A percentile compares a stretch with the other conserved stretches of the same genome.
Evolutionary conservation across 2,113 vertebrate genomes (phyloP).

Genomic region (Brachypteracias leptosomus): DNA sequence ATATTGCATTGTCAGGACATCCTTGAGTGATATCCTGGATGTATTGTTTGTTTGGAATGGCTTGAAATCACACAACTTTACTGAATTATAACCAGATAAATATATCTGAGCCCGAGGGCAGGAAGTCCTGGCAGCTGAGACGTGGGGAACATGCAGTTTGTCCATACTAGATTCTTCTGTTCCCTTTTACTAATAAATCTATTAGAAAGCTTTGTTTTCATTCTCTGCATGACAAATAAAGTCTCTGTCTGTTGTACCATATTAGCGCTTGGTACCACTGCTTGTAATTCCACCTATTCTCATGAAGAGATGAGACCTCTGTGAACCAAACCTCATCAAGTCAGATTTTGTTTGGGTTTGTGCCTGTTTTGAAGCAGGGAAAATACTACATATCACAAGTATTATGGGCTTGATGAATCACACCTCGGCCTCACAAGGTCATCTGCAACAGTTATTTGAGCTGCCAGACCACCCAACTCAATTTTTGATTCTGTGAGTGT

Average conservation of each 20-base stretch:
- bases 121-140: slow-evolving; percentile 54
- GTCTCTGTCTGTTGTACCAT: slow-evolving; percentile 1
- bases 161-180: slow-evolving; percentile 48
- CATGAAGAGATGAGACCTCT: slow-evolving; percentile 27
- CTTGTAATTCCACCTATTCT: slow-evolving; percentile 29
- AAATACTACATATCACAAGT: neutral
- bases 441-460: neutral
- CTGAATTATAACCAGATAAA: slow-evolving; percentile 58
- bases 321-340: slow-evolving; percentile 23
- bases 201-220: slow-evolving; percentile 60
- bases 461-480: slow-evolving; percentile 40
- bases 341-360: slow-evolving; percentile 53
- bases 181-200: slow-evolving; percentile 61
- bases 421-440: slow-evolving; percentile 1
- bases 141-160: slow-evolving; percentile 22
- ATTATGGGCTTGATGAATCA: slow-evolving; percentile 39
- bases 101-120: slow-evolving; percentile 45
- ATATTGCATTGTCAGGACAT: slow-evolving; percentile 34
- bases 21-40: slow-evolving; percentile 24
- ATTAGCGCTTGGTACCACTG: neutral
- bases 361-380: neutral
- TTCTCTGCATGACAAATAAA: slow-evolving; percentile 56
- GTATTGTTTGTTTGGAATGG: slow-evolving; percentile 55
- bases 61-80: slow-evolving; percentile 54
- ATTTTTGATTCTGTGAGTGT: slow-evolving; percentile 3